Evolutionary conservation across 2,113 vertebrate genomes (phyloP).

Genomic region (Phylloscopus trochilus): DNA sequence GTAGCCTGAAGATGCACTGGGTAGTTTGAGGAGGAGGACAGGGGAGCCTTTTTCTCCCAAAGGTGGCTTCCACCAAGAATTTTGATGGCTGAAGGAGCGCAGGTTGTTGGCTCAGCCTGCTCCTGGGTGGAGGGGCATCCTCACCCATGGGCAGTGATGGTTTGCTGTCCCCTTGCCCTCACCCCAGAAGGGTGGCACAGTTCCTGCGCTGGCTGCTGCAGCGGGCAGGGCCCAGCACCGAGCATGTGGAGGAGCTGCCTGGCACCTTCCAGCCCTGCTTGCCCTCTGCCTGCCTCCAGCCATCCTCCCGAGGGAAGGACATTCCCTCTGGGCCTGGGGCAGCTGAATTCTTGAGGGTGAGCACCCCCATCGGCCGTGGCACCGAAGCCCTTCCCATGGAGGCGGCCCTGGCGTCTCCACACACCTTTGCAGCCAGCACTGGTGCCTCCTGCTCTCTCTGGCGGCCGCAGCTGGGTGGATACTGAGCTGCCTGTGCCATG

Average conservation of each 20-base stretch:
- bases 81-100: not conserved
- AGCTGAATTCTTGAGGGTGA: constrained; percentile 22
- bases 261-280: not conserved
- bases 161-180: not conserved
- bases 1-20: not conserved
- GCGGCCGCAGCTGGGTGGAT: not conserved
- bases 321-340: not conserved
- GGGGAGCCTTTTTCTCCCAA: not conserved
- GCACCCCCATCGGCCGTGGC: not conserved
- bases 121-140: not conserved
- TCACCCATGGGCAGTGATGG: not conserved
- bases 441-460: not conserved
- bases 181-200: not conserved
- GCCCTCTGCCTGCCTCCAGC: not conserved
- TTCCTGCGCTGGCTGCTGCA: not conserved
- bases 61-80: not conserved
- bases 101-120: not conserved
- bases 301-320: not conserved
- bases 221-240: rapidly evolving
- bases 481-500: not conserved
- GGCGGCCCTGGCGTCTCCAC: not conserved
- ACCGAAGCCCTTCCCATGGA: not conserved
- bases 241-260: not conserved
- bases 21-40: not conserved
- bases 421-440: not conserved